Conservation (phyloP, 2,113 vertebrate genomes). For the Ageneiosus marmoratus region DNA sequence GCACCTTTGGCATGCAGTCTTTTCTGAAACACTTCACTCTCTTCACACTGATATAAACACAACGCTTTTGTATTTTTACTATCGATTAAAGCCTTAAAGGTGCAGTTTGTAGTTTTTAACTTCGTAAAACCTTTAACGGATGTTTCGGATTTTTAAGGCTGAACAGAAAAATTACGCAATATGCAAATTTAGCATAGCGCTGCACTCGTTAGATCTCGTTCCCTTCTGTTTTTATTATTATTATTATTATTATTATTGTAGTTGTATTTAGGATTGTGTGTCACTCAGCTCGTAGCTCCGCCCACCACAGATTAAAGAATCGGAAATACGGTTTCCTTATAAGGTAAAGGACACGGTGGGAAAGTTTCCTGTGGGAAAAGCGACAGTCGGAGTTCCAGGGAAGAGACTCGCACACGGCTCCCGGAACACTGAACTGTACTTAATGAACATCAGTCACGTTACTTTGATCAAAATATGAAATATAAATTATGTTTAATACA, state of each 20-base stretch:
- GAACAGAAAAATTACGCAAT: neutral
- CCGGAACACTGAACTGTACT: no score
- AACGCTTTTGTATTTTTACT: neutral
- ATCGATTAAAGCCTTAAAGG: neutral
- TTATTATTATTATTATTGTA: neutral
- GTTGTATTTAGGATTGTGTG: neutral
- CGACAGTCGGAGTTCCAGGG: no score
- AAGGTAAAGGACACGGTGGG: neutral
- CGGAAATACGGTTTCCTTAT: no score
- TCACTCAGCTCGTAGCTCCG: neutral
- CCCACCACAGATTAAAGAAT: constrained; percentile 14
- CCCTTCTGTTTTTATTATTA: neutral
- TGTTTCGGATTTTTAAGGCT: neutral
- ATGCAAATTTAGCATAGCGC: neutral
- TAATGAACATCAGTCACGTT: no score
- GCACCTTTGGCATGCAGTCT: neutral
- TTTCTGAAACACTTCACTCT: neutral
- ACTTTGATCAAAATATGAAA: no score
- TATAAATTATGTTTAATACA: no score
- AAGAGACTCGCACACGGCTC: no score
- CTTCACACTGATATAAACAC: neutral
- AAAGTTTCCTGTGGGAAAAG: no score
- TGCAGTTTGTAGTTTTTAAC: constrained; percentile 31
- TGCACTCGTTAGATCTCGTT: neutral
- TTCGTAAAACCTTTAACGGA: neutral